These are phyloP conservation scores for Brachionus plicatilis DNA, from an alignment of 1,140 invertebrate species.

Conservation along the genomic window DNA sequence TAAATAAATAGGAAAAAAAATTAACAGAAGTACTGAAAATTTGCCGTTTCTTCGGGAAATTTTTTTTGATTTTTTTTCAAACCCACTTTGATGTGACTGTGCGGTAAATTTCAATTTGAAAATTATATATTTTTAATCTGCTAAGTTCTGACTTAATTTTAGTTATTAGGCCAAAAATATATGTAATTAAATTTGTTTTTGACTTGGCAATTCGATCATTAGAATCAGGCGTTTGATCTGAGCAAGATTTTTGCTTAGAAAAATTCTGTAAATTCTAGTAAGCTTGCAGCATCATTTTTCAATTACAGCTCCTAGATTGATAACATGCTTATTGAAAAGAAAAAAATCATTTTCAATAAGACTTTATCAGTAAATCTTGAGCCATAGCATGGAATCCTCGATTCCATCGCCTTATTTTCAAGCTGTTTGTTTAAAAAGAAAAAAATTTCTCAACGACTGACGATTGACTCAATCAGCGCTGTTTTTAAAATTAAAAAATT, in stretches of 20 bases:
- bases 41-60: background rate
- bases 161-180: background rate
- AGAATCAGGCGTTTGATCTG: background rate
- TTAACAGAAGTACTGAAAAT: background rate
- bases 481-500: background rate
- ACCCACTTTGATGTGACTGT: no score
- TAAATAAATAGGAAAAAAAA: background rate
- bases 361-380: background rate
- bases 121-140: background rate
- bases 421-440: no score
- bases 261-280: background rate
- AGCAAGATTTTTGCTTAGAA: background rate
- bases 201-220: background rate
- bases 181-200: background rate
- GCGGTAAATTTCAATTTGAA: no score
- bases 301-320: background rate
- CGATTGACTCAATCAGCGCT: background rate
- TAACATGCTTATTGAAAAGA: background rate
- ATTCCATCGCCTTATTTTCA: no score
- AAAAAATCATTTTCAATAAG: background rate
- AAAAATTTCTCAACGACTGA: background rate
- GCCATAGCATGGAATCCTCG: background rate
- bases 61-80: no score
- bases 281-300: background rate
- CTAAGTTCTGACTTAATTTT: background rate